Conservation (phyloP, 2,888 invertebrate genomes). For the Siphlonurus alternatus region DNA sequence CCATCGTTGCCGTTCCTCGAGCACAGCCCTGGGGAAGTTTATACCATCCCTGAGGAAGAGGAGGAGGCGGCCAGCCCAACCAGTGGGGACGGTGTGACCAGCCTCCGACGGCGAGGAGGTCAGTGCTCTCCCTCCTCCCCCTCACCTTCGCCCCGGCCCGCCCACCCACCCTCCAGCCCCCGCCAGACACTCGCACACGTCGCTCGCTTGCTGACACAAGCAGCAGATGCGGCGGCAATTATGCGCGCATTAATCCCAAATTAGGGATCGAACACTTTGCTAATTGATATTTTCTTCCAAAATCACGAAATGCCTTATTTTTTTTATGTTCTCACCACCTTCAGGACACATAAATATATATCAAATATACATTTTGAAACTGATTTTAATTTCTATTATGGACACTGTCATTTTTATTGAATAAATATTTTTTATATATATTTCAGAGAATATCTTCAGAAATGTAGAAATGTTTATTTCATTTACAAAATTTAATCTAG, state of each 20-base stretch:
- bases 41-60: conserved; percentile 32
- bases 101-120: conserved; percentile 21
- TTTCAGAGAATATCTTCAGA: no score
- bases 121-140: conserved; percentile 8
- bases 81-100: conserved; percentile 28
- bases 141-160: background rate
- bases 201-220: background rate
- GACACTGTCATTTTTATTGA: no score
- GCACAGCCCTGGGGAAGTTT: conserved; percentile 30
- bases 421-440: no score
- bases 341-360: no score
- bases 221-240: background rate
- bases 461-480: no score
- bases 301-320: no score
- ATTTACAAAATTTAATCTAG: no score
- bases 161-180: background rate
- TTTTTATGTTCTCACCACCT: no score
- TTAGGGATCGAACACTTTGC: no score
- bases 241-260: background rate
- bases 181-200: background rate
- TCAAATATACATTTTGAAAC: no score
- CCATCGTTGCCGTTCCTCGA: conserved; percentile 20
- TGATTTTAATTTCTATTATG: no score
- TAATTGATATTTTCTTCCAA: no score
- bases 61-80: conserved; percentile 30